A percentile compares a stretch with the other conserved stretches of the same genome.
These are phyloP conservation scores for Drosophila robusta DNA, from an alignment of 2,888 invertebrate species.

Conservation along the genomic window DNA sequence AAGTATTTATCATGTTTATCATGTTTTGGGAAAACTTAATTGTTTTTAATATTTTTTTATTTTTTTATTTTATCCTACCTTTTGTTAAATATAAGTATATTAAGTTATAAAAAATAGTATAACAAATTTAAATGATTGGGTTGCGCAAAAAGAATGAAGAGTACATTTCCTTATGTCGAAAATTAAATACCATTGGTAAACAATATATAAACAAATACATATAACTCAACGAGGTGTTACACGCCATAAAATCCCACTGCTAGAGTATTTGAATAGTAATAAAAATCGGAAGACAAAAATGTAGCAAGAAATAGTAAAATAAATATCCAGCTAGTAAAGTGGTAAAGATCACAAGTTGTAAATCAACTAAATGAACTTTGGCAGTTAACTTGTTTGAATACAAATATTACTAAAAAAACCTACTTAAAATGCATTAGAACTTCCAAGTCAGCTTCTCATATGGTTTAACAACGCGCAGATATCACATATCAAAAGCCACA, in stretches of 20 bases:
- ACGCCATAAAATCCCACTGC: background rate
- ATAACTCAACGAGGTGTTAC: too few species aligned
- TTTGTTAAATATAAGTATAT: too few species aligned
- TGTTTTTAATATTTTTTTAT: too few species aligned
- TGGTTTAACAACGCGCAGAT: background rate
- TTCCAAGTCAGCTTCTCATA: background rate
- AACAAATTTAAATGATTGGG: too few species aligned
- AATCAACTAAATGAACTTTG: background rate
- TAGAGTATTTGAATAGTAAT: background rate
- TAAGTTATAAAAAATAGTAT: too few species aligned
- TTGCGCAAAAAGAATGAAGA: too few species aligned
- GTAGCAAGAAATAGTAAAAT: background rate
- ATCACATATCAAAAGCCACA: slow-evolving; percentile 4
- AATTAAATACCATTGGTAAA: too few species aligned
- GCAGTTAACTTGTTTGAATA: background rate
- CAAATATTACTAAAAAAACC: background rate
- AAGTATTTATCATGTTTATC: too few species aligned
- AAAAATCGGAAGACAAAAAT: background rate
- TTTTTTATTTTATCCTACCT: too few species aligned
- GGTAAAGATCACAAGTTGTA: background rate
- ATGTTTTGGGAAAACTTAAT: too few species aligned
- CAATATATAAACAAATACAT: too few species aligned
- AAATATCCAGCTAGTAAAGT: background rate
- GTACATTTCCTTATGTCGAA: too few species aligned
- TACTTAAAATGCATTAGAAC: background rate